Evolutionary conservation across 37 sponge, comb jelly and placozoan species (phyloP), one percentile per base, ranked within the genome.

Genomic region (Cliona cf. orientalis): DNA sequence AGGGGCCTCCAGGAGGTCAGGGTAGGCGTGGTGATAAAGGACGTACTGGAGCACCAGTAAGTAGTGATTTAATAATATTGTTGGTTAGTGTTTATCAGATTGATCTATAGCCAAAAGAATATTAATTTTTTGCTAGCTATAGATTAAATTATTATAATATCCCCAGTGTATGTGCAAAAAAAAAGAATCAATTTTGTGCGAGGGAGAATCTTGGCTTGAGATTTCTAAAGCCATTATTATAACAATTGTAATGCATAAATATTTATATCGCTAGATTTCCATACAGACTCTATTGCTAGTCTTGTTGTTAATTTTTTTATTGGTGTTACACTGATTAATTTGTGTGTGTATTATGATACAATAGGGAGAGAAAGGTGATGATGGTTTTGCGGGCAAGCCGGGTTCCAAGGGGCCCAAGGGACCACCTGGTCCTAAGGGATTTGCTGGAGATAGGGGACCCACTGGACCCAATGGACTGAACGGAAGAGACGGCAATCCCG

Each of bases 401-500:
- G 91, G 91, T 6, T 75, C 43, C 23, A 74, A 79, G 43, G 91
- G 91, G 23, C 73, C 75, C 37, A 85, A 85, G 53, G 91, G 91
- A 4, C 87, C 87, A 35, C 33, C 58, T 23, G 87, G 87, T 49
- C 71, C 61, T 3, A 78, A 73, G 37, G 87, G 87, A 36, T 44
- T 46, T 26, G 21, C 66, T 49, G 91, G 91, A 39, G 49, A 31
- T 21, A 68, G 66, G 37, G 91, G 91, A 61, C 62, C 80, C 3
- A 55, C 40, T 63, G 91, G 91, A 49, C 80, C 81, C 31, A 59
- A 56, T 62, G 91, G 80, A 21, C 42, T 74, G 28, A 65, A 80
- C 80, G 91, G 91, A 7, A 84, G 81, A 32, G 64, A 71, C 36
- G 91, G 91, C 3, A 73, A 90, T 28, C 91, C 91, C 39, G 91